Base-by-base conservation (phyloP, 2,113 vertebrate genomes). In the Clarias magur region DNA sequence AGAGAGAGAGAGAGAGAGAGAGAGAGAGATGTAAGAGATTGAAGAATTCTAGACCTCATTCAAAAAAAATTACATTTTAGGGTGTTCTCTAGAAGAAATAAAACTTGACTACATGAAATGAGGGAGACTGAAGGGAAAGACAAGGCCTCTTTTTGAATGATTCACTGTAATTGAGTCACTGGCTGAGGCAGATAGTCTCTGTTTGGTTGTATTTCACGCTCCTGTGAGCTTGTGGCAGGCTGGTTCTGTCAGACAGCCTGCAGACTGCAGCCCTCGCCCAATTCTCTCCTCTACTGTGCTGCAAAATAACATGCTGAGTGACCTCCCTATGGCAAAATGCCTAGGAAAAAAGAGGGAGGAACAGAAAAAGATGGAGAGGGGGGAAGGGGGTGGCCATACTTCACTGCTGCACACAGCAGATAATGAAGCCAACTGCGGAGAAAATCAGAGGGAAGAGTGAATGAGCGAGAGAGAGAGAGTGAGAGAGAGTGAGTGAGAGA, bases 391-490 rank as follows among this genome's bases (percentile, higher is more conserved):
- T 23, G 75, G 65, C 75, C 63, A 56, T 80, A 73, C 42, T 82
- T 86, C 82, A 72, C 85, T 86, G 88, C 85, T 86, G 88, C 84
- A 86, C 81, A 89, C 85, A 84, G 73, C 88, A 89, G 88, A 89
- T 89, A 89, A 89, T 89, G 85, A 89, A 89, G 88, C 85, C 88
- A 84, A 86, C 85, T 84, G 88, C 80, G 68, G 88, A 70, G 85
- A 82, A 89, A 89, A 89, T 83, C 88, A 86, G 80, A 75, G 73
- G 19, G 80, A 67, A 59, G 65, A 34, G 53, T 79, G 73, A 85
- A 53, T 48, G 75, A 85, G 48, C 38, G 65, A 59, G 54, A 85
- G 48, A 57, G 65, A 59, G 54, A 73, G 53, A 57, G 65, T 38
- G 48, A 83, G 82, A 42, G 48, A 48, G 67, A 25, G 68, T 62